A percentile compares a stretch with the other conserved stretches of the same genome.
These are phyloP conservation scores for Temnothorax curvispinosus DNA, from an alignment of 1,140 invertebrate species.

Conservation along the genomic window DNA sequence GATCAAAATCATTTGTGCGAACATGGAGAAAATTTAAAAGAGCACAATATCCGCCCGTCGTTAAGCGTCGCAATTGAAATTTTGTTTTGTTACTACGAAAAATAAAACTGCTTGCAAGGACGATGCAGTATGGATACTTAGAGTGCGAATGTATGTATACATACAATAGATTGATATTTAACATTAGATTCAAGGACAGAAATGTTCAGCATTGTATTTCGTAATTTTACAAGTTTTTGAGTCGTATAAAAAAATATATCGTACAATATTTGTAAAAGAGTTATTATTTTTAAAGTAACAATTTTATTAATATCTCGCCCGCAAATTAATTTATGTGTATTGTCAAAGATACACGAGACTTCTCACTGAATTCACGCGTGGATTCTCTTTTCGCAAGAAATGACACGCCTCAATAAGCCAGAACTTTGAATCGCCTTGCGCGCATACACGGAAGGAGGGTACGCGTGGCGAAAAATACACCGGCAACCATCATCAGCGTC, in stretches of 20 bases:
- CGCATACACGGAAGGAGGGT: background rate
- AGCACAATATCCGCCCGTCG: background rate
- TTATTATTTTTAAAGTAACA: background rate
- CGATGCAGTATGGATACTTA: background rate
- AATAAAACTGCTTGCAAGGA: background rate
- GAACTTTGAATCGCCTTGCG: background rate
- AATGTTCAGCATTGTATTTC: background rate
- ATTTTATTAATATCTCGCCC: background rate
- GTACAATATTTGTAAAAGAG: background rate
- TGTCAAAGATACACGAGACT: background rate
- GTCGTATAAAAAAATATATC: background rate
- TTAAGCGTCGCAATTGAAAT: constrained; percentile 11
- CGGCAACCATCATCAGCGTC: background rate
- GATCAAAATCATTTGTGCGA: background rate
- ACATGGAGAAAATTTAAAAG: constrained; percentile 11
- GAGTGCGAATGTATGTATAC: too few relatives aligned
- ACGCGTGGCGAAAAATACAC: constrained; percentile 10
- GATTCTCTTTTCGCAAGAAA: constrained; percentile 1
- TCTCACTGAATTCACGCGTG: constrained; percentile 1
- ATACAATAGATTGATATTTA: too few relatives aligned
- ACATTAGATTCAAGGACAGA: background rate
- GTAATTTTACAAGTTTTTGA: background rate
- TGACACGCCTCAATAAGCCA: background rate
- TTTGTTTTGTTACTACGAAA: constrained; percentile 17
- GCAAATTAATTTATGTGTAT: background rate